phyloP scores from a whole-genome alignment of 2,797 vertebrate species.

The Erpetoichthys calabaricus region DNA sequence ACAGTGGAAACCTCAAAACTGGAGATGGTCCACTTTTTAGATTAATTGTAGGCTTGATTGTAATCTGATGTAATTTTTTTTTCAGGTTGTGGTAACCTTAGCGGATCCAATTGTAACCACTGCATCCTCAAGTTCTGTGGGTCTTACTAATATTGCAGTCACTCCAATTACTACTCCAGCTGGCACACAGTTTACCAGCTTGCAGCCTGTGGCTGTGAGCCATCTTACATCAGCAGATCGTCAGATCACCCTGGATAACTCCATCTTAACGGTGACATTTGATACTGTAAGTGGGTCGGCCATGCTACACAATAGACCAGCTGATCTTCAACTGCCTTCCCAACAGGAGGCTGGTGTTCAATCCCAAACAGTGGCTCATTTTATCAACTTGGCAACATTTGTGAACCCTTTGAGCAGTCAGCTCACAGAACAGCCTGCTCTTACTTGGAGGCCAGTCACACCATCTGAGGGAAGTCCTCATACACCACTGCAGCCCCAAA shows the following conservation, averaged over 20 bases:
- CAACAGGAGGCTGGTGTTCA: conserved; percentile 40
- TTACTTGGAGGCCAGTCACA: conserved; percentile 72
- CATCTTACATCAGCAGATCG: conserved; percentile 68
- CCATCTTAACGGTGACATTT: conserved; percentile 91
- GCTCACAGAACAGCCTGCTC: conserved; percentile 60
- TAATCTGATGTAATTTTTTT: background rate
- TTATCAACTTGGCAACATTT: conserved; percentile 87
- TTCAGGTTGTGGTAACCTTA: conserved; percentile 85
- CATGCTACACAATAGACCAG: conserved; percentile 77
- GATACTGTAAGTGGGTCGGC: conserved; percentile 80
- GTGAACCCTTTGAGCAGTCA: conserved; percentile 83
- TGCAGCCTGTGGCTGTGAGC: conserved; percentile 80
- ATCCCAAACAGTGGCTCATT: conserved; percentile 80
- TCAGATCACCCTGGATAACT: conserved; percentile 83
- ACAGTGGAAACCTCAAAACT: no score
- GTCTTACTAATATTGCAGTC: conserved; percentile 81
- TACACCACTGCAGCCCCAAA: conserved; percentile 11
- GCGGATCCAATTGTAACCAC: conserved; percentile 58
- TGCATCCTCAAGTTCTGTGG: conserved; percentile 66
- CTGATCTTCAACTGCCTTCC: conserved; percentile 61
- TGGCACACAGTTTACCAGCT: conserved; percentile 77
- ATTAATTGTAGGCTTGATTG: no score
- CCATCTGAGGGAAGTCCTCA: conserved; percentile 48
- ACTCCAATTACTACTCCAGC: conserved; percentile 70
- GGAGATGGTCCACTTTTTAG: no score